These are phyloP conservation scores for Quiscalus mexicanus DNA, from an alignment of 2,113 vertebrate genomes.

Conservation along the genomic window DNA sequence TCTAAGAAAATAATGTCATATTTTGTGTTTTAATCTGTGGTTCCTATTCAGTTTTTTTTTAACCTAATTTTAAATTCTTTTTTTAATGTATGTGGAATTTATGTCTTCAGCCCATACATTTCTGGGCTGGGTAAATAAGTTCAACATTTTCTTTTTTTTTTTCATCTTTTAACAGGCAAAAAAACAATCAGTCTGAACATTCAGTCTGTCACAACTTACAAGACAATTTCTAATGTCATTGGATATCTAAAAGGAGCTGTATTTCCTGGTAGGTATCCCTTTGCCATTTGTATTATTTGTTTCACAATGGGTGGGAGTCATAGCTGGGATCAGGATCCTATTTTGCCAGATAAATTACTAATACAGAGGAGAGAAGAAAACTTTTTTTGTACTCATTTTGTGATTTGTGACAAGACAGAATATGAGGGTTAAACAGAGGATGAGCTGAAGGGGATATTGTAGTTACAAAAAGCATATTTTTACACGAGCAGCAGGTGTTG, in stretches of 20 bases:
- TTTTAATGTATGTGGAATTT: background rate
- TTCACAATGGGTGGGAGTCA: background rate
- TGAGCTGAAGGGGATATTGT: background rate
- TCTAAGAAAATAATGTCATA: background rate
- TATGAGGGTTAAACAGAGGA: background rate
- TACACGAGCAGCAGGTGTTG: background rate
- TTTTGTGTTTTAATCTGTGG: background rate
- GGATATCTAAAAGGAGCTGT: slow-evolving; percentile 85
- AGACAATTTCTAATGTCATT: slow-evolving; percentile 85
- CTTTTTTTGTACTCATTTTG: background rate
- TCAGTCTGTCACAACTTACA: slow-evolving; percentile 79
- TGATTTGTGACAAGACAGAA: background rate
- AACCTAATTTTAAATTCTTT: background rate
- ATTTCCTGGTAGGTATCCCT: slow-evolving; percentile 82
- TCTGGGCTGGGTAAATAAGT: background rate
- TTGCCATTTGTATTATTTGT: background rate
- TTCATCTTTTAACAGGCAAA: slow-evolving; percentile 50
- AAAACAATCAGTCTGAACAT: slow-evolving; percentile 80
- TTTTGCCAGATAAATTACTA: background rate
- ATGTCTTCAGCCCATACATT: accelerated
- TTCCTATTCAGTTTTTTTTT: background rate
- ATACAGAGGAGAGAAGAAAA: background rate
- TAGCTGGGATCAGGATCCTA: background rate
- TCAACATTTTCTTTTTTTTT: background rate
- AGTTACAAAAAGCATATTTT: background rate